Evolutionary conservation across 1,140 invertebrate genomes (phyloP), one percentile per base, ranked within the genome.

Genomic region (Drosophila cardini): DNA sequence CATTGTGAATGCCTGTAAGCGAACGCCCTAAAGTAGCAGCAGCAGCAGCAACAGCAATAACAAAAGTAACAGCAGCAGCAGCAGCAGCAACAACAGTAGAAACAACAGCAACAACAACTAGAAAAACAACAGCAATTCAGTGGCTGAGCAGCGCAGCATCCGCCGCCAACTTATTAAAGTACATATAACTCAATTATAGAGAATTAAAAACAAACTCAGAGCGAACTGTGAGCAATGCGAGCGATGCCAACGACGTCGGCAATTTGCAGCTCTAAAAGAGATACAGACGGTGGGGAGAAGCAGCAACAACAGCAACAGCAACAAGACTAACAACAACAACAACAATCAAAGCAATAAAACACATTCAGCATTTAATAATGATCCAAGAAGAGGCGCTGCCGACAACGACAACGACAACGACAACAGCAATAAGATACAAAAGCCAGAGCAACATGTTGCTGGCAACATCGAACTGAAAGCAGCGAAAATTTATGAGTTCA

Each of bases 161-260:
- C 79, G 72, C 84, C 72, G 76, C 62, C 79, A 79, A 79, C 79
- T 86, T 86, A 86, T 87, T 86, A 86, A 86, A 86, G 82, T 86
- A 86, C 78, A 86, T 86, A 86, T 86, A 86, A 86, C 83, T 86
- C 84, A 86, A 86, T 86, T 86, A 86, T 76, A 62, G 83, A 87
- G 83, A 86, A 87, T 86, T 86, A 87, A 87, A 87, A 89, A 86
- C 83, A 89, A 83, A 86, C 83, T 87, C 82, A 65, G 43, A 69
- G 64, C 55, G 9, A 52, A 30, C 48, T 34, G 26, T 11, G 61
- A 83, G 72, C 52, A 56, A 36, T 60, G 46, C 52, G 55, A 73
- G 21, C 70, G 38, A 67, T 42, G 72, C 38, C 43, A 40, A 34
- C 70, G 55, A 81, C 82, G 82, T 74, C 67, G 72, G 83, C 76